These are phyloP conservation scores for Cephonodes hylas DNA, from an alignment of 2,888 invertebrate genomes.

Conservation along the genomic window DNA sequence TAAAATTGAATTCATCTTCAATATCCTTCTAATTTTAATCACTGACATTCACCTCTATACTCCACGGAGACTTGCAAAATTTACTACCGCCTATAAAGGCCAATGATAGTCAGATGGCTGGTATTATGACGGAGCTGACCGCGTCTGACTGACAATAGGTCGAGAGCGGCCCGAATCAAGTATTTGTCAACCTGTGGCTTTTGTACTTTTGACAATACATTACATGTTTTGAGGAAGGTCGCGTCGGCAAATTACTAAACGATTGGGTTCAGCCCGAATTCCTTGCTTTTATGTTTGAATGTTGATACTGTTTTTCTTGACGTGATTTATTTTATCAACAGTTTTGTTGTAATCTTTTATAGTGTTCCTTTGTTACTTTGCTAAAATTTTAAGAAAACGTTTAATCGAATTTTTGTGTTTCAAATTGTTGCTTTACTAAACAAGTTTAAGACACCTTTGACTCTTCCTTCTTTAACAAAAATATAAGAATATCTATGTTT, in stretches of 20 bases:
- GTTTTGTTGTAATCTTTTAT: background rate
- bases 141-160: constrained; percentile 37
- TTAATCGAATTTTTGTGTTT: too few species aligned
- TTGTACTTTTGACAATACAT: constrained; percentile 14
- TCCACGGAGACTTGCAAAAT: background rate
- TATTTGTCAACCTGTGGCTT: constrained; percentile 48
- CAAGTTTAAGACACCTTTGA: too few species aligned
- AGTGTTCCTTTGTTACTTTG: too few species aligned
- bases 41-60: background rate
- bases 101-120: background rate
- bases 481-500: too few species aligned
- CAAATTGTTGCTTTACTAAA: too few species aligned
- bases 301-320: background rate
- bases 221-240: constrained; percentile 7
- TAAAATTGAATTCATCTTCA: too few species aligned
- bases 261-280: background rate
- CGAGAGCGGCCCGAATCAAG: constrained; percentile 48
- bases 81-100: background rate
- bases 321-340: background rate
- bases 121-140: constrained; percentile 20
- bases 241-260: constrained; percentile 1
- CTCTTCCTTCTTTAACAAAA: too few species aligned
- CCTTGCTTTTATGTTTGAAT: background rate
- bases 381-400: too few species aligned
- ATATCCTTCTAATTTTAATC: background rate